Conservation (phyloP, 1,140 invertebrate species). For the Magallana angulata region DNA sequence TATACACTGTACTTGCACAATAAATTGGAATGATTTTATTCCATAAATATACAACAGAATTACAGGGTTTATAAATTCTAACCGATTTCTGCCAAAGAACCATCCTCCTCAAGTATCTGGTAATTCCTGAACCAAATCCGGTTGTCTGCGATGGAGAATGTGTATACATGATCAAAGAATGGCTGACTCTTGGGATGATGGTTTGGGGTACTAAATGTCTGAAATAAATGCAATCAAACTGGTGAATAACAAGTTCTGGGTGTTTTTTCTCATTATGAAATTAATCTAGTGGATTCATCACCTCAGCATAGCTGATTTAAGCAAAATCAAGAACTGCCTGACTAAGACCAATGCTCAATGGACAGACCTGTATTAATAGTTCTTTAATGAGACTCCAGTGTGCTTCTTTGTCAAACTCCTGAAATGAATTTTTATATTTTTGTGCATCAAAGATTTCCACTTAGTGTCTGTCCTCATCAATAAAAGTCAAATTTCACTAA, state of each 20-base stretch:
- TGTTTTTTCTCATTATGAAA: too few species aligned
- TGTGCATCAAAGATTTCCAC: too few species aligned
- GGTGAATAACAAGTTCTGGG: background rate
- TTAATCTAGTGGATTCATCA: too few species aligned
- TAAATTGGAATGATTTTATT: too few species aligned
- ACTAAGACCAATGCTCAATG: too few species aligned
- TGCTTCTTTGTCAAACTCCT: slow-evolving; percentile 89
- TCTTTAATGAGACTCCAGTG: slow-evolving; percentile 94
- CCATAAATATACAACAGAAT: too few species aligned
- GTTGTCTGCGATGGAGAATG: slow-evolving; percentile 94
- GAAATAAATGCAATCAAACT: slow-evolving; percentile 73
- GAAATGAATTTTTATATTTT: slow-evolving; percentile 64
- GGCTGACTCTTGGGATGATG: slow-evolving; percentile 99
- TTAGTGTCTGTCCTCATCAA: too few species aligned
- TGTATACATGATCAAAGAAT: slow-evolving; percentile 98
- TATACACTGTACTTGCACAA: too few species aligned
- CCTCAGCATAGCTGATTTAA: too few species aligned
- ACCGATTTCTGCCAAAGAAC: slow-evolving; percentile 96
- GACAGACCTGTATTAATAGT: slow-evolving; percentile 85
- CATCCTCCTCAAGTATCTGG: slow-evolving; percentile 97
- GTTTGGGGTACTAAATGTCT: slow-evolving; percentile 96
- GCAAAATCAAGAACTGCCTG: too few species aligned
- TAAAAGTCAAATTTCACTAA: too few species aligned
- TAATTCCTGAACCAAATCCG: slow-evolving; percentile 99
- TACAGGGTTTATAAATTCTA: background rate